phyloP scores from a whole-genome alignment of 2,797 vertebrate genomes.

The Eulemur albifrons region DNA sequence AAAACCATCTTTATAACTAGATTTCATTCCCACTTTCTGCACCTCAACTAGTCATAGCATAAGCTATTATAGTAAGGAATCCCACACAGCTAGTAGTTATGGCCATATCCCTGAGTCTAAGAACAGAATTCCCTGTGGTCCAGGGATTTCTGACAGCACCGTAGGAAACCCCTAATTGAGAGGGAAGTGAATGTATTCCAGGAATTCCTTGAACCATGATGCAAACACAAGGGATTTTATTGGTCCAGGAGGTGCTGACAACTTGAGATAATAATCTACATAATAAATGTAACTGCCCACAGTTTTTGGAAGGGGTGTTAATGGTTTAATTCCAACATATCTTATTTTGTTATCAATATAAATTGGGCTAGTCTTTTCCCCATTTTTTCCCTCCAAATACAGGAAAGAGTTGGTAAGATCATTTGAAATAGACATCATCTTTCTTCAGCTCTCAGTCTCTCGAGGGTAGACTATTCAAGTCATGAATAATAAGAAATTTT shows the following conservation, averaged over 20 bases:
- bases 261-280: neutral
- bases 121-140: neutral
- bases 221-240: neutral
- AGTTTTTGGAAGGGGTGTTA: neutral
- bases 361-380: neutral
- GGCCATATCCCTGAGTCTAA: neutral
- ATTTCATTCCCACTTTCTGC: neutral
- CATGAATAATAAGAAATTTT: neutral
- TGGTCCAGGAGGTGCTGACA: neutral
- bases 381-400: neutral
- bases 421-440: neutral
- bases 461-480: neutral
- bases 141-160: neutral
- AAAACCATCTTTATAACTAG: neutral
- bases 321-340: neutral
- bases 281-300: neutral
- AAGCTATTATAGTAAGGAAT: neutral
- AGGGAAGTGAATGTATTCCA: neutral
- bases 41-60: neutral
- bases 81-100: neutral
- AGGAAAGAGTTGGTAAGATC: neutral
- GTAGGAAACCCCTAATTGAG: neutral
- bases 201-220: neutral
- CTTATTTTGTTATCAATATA: neutral
- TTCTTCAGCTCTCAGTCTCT: neutral